Evolutionary conservation across 2,797 vertebrate species (phyloP).

Genomic region (Helarctos malayanus): DNA sequence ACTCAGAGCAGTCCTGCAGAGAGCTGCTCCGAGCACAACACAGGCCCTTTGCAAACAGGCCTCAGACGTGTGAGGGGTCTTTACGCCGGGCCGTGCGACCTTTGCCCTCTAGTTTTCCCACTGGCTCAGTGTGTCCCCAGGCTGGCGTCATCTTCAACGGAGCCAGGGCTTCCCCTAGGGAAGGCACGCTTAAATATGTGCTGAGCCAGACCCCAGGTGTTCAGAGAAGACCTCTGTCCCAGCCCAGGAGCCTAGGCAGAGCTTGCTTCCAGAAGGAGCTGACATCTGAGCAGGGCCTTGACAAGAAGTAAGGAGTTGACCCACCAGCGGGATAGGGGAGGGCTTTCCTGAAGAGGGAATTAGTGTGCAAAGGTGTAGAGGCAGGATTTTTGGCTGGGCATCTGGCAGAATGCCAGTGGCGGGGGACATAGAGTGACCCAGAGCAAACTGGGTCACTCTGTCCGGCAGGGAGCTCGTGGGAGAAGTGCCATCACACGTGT

Average conservation of each 20-base stretch:
- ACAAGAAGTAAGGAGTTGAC: neutral
- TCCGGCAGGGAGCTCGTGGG: neutral
- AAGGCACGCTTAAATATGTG: neutral
- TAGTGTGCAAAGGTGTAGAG: neutral
- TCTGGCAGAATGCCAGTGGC: neutral
- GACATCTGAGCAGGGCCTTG: neutral
- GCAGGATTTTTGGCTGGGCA: neutral
- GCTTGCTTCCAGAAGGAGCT: constrained; percentile 32
- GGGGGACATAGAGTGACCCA: rapidly evolving
- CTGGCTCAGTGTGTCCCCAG: neutral
- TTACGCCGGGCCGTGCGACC: neutral
- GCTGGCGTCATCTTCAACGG: rapidly evolving
- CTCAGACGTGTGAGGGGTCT: neutral
- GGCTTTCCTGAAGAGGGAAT: neutral
- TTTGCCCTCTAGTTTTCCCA: neutral
- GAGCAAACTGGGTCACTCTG: neutral
- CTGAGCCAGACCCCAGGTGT: neutral
- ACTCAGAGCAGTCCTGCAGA: neutral
- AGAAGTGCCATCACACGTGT: neutral
- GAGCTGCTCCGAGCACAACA: neutral
- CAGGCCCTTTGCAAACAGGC: neutral
- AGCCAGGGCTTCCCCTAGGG: neutral
- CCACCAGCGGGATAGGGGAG: rapidly evolving
- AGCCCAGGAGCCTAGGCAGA: neutral
- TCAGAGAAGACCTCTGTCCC: neutral